Conservation (phyloP, 2,888 invertebrate genomes). For the Drosophila gaucha region DNA sequence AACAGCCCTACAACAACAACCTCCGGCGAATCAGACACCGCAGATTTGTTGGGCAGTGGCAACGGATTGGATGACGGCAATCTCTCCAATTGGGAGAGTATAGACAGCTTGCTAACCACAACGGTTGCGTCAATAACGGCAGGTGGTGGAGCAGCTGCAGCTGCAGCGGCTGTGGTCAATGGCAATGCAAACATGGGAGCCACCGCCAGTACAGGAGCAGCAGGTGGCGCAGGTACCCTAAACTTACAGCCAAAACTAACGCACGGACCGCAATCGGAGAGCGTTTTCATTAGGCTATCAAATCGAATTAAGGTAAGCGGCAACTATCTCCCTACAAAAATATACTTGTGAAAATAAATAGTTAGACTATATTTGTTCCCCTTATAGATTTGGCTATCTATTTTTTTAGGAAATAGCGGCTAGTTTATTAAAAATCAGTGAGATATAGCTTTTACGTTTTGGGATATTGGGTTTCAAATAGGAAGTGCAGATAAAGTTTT, state of each 20-base stretch:
- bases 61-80: conserved; percentile 54
- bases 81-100: conserved; percentile 80
- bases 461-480: no score
- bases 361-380: no score
- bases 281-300: conserved; percentile 97
- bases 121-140: conserved; percentile 67
- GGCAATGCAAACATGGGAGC: conserved; percentile 53
- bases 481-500: no score
- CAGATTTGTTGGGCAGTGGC: conserved; percentile 49
- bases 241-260: conserved; percentile 80
- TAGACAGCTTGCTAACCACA: conserved; percentile 81
- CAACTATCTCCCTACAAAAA: no score
- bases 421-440: no score
- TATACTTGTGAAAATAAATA: no score
- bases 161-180: conserved; percentile 67
- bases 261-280: conserved; percentile 90
- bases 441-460: no score
- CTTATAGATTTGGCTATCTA: no score
- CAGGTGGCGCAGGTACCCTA: conserved; percentile 27
- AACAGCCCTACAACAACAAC: conserved; percentile 13
- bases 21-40: conserved; percentile 16
- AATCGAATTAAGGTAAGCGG: conserved; percentile 95
- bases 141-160: conserved; percentile 56
- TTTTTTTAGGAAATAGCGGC: no score
- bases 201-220: conserved; percentile 12